These are phyloP conservation scores for Xenopus laevis DNA, from an alignment of 2,113 vertebrate genomes.

Conservation along the genomic window DNA sequence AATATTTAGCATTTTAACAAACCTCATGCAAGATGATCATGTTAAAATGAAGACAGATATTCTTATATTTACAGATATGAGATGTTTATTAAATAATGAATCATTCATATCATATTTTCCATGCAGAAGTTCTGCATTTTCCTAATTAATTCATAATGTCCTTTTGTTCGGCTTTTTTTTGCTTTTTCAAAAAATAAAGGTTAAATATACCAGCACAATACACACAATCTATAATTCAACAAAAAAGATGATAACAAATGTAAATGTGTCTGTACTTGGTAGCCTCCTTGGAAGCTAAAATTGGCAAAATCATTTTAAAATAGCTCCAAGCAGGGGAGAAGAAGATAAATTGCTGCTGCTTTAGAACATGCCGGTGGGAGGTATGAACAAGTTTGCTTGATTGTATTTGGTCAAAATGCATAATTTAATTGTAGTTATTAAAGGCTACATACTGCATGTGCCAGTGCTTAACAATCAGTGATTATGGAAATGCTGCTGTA, in stretches of 20 bases:
- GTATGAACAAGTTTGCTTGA: conserved; percentile 27
- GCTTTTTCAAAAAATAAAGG: no score
- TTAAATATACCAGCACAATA: not conserved
- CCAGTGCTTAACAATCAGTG: conserved; percentile 9
- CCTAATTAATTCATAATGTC: no score
- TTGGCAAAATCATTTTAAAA: conserved; percentile 27
- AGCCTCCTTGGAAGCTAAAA: not conserved
- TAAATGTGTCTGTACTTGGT: not conserved
- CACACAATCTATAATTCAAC: not conserved
- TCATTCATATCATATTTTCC: no score
- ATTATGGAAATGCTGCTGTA: not conserved
- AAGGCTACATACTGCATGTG: not conserved
- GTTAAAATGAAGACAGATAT: no score
- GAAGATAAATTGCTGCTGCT: conserved; percentile 29
- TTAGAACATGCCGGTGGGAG: conserved; percentile 17
- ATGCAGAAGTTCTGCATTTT: no score
- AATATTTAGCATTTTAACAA: no score
- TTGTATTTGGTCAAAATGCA: conserved; percentile 24
- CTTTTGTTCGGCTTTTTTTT: no score
- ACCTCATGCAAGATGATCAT: no score
- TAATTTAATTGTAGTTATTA: conserved; percentile 31
- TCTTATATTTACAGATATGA: no score
- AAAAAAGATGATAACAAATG: not conserved
- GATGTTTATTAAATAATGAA: no score
- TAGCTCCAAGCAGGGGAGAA: conserved; percentile 15